Evolutionary conservation across 2,113 vertebrate species (phyloP).

Genomic region (Archocentrus centrarchus): DNA sequence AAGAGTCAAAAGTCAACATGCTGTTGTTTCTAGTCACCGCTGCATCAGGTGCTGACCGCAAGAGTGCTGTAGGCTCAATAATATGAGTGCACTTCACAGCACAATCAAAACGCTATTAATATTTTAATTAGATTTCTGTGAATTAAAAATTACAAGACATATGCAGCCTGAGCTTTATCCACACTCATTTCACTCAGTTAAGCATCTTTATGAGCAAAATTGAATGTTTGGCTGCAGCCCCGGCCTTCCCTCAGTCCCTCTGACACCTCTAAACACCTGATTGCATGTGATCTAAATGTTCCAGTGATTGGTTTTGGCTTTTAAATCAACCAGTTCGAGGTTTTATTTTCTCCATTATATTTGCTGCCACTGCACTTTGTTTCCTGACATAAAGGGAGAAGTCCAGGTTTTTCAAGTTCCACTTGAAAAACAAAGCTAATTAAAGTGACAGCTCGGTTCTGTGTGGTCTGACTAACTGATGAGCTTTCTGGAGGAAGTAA

Average conservation of each 20-base stretch:
- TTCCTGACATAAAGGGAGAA: background rate
- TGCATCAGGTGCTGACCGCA: background rate
- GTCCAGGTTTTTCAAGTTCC: background rate
- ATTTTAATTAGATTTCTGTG: background rate
- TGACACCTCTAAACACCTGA: background rate
- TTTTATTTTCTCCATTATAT: background rate
- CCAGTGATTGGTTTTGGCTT: background rate
- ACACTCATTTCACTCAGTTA: background rate
- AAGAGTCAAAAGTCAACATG: background rate
- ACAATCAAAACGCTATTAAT: background rate
- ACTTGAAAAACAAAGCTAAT: background rate
- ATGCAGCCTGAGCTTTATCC: rapidly evolving
- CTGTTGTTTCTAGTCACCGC: background rate
- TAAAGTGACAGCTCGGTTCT: background rate
- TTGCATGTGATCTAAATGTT: background rate
- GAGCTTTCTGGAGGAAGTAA: background rate
- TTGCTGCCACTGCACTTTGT: background rate
- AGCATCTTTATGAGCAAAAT: rapidly evolving
- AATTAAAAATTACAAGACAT: background rate
- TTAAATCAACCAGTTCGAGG: background rate
- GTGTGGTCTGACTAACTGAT: background rate
- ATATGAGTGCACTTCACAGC: background rate
- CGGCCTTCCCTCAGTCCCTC: too few species aligned
- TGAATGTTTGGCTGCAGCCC: background rate
- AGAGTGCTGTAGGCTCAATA: rapidly evolving